These are phyloP conservation scores for Hippocampus kuda DNA, from an alignment of 2,797 vertebrate genomes.

Conservation along the genomic window DNA sequence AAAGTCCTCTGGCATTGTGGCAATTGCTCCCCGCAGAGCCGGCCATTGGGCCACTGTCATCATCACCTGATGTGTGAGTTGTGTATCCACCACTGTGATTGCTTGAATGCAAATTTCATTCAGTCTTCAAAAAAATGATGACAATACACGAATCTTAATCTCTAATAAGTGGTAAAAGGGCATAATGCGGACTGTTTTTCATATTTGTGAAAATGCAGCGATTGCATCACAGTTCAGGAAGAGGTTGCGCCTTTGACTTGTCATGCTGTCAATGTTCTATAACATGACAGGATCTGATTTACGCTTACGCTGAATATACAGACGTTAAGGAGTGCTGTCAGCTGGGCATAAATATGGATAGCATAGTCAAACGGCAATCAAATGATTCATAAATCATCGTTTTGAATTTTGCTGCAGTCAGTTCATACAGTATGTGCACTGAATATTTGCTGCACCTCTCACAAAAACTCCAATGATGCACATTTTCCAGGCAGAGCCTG, in stretches of 20 bases:
- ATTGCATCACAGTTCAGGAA: slow-evolving; percentile 20
- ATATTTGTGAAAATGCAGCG: slow-evolving; percentile 19
- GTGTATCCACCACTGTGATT: too few species aligned
- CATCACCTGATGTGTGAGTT: too few species aligned
- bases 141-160: too few species aligned
- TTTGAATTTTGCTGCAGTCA: slow-evolving; percentile 38
- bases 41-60: too few species aligned
- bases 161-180: neutral
- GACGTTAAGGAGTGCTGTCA: slow-evolving; percentile 34
- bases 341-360: slow-evolving; percentile 51
- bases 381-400: slow-evolving; percentile 48
- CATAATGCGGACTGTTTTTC: neutral
- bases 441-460: slow-evolving; percentile 15
- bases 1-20: neutral
- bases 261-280: slow-evolving; percentile 41
- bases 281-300: slow-evolving; percentile 41
- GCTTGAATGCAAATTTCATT: too few species aligned
- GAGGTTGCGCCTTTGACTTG: slow-evolving; percentile 32
- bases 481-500: slow-evolving; percentile 14
- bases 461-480: slow-evolving; percentile 13
- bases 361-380: slow-evolving; percentile 47
- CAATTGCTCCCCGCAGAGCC: too few species aligned
- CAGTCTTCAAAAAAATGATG: too few species aligned
- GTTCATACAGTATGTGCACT: slow-evolving; percentile 14
- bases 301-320: slow-evolving; percentile 34